Evolutionary conservation across 2,113 vertebrate genomes (phyloP).

Genomic region (Argyrosomus japonicus): DNA sequence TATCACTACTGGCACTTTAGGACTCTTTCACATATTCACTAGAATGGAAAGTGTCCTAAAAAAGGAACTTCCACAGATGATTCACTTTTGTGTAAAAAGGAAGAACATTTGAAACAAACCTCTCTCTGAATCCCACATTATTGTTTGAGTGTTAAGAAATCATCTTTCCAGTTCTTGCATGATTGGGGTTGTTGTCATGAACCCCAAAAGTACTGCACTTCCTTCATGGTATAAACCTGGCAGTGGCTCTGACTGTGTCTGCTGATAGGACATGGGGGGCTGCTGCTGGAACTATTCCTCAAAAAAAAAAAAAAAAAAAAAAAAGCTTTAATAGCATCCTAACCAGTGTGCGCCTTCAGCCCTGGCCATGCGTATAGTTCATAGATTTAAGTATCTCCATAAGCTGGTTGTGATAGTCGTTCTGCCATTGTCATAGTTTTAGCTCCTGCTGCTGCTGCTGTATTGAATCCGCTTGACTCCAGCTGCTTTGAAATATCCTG

Average conservation of each 20-base stretch:
- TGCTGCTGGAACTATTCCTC: constrained; percentile 29
- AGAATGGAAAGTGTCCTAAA: constrained; percentile 39
- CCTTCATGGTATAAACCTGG: constrained; percentile 21
- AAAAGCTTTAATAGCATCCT: constrained; percentile 42
- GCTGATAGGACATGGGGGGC: constrained; percentile 20
- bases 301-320: neutral
- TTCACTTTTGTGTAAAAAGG: constrained; percentile 17
- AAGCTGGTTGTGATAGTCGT: constrained; percentile 62
- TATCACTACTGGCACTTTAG: constrained; percentile 59
- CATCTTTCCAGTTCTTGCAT: constrained; percentile 9
- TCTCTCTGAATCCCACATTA: neutral
- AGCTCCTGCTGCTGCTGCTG: constrained; percentile 59
- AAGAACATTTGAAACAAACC: constrained; percentile 19
- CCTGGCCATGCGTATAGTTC: constrained; percentile 46
- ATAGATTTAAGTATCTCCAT: constrained; percentile 61
- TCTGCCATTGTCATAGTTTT: constrained; percentile 68
- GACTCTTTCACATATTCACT: constrained; percentile 40
- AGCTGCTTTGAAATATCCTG: constrained; percentile 61
- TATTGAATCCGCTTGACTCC: constrained; percentile 54
- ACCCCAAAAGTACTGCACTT: constrained; percentile 20
- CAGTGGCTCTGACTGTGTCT: constrained; percentile 17
- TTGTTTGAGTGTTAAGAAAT: constrained; percentile 27
- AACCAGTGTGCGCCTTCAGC: constrained; percentile 30
- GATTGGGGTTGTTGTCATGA: constrained; percentile 24
- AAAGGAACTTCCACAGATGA: constrained; percentile 14